Base-by-base conservation (phyloP, 2,797 vertebrate species). In the Okamejei kenojei region DNA sequence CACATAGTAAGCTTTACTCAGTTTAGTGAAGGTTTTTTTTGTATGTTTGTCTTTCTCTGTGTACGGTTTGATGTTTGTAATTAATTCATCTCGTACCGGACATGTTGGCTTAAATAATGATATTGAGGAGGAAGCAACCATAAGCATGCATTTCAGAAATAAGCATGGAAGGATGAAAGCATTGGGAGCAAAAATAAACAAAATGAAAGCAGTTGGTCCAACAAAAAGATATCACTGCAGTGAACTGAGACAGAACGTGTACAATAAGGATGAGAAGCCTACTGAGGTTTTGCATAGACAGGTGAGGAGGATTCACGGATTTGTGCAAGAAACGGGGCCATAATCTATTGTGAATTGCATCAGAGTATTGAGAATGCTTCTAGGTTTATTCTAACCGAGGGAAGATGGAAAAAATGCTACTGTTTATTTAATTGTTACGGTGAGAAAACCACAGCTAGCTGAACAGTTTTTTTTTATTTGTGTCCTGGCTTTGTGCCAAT, bases 61-160 rank as follows among this genome's bases (percentile, higher is more conserved):
- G 35, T 73, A 73, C 58, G 45, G 90, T 76, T 92, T 76, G 26
- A 38, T 54, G 90, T 76, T 13, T 74, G 38, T 92, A 92, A 92
- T 92, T 92, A 92, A 92, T 92, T 74, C 38, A 92, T 29, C 11
- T 92, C 58, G 90, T 76, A 54, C 90, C 45, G 5, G 10, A 92
- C 38, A 54, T 92, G 68, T 29, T 45, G 19, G 90, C 90, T 38
- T 29, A 58, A 76, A 76, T 76, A 54, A 92, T 58, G 71, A 73
- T 92, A 92, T 92, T 92, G 74, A 26, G 71, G 71, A 92, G 26
- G 71, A 92, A 76, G 54, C 68, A 76, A 88, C 63, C 84, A 68
- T 54, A 91, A 45, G 6, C 35, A 21, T 26, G 65, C 5, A n/a
- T 88, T 88, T 35, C 21, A n/a, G 54, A 92, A 74, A 73, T 73